Base-by-base conservation (phyloP, 2,797 vertebrate species). In the Atherinosoma microstoma region DNA sequence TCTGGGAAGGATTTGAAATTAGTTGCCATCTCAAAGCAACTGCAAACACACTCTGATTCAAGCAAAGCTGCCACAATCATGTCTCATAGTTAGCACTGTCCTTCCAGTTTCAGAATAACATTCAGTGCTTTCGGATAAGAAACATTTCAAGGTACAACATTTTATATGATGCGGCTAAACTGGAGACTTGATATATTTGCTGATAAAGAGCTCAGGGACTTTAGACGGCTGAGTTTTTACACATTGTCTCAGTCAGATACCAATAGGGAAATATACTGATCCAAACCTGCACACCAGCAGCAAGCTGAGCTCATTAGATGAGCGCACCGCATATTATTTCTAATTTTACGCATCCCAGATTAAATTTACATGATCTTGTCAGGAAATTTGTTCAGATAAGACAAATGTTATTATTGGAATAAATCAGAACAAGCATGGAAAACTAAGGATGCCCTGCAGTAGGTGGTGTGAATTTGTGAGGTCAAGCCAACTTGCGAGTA, bases 281-380 rank as follows among this genome's bases (percentile, higher is more conserved):
- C 65, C 16, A 71, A 8, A 70, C 73, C 61, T 18, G 64, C 47
- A 47, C 27, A 60, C 58, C 56, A 77, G 64, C 32, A 65, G n/a
- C 15, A 29, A 58, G 47, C 42, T 53, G 38, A 73, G 70, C 70
- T 84, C 70, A 79, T 80, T 66, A 80, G 65, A 60, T 73, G 42
- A 75, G 40, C 0, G 0, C 45, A 47, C 24, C 27, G n/a, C 24
- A 22, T 68, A 59, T 45, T 61, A 45, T 68, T 81, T 82, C 58
- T 71, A 62, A 73, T 80, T 77, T 54, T 60, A 60, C 56, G 56
- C 51, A 22, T 45, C n/a, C 1, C 35, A 68, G 15, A 71, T 59
- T 69, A 29, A 77, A 66, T 76, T 70, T 59, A 34, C n/a, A 32
- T 34, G 29, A 53, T 57, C 27, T 10, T 66, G 40, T 69, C 32